Evolutionary conservation across 2,113 vertebrate genomes (phyloP).

Genomic region (Antechinus stuartii): DNA sequence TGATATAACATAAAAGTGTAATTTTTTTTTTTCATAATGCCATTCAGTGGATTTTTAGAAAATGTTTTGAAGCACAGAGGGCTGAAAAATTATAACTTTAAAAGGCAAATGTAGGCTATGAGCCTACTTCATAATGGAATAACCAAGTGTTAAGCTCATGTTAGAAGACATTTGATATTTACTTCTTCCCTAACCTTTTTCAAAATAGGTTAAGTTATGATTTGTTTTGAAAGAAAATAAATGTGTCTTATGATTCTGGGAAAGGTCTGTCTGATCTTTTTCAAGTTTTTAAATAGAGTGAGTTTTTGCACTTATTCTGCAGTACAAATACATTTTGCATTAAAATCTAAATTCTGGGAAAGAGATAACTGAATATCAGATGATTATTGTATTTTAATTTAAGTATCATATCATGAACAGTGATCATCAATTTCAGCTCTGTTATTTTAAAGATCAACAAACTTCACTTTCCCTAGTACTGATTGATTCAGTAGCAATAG

Average conservation of each 20-base stretch:
- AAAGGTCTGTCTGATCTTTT: neutral
- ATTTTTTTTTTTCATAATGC: neutral
- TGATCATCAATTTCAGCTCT: neutral
- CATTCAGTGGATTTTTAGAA: neutral
- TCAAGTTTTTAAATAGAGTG: neutral
- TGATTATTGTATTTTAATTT: neutral
- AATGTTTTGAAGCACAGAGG: neutral
- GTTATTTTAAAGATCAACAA: neutral
- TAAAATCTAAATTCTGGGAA: neutral
- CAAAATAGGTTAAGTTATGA: neutral
- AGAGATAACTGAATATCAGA: neutral
- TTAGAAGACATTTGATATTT: neutral
- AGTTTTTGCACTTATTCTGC: neutral
- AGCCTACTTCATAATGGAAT: neutral
- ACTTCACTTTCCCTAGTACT: neutral
- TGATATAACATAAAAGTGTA: neutral
- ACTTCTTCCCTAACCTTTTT: neutral
- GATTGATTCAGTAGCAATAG: neutral
- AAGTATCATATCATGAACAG: accelerated
- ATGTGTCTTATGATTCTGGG: neutral
- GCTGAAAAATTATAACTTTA: neutral
- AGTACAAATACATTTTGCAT: neutral
- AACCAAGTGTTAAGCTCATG: neutral
- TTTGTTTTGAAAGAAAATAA: neutral
- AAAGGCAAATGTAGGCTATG: neutral